Evolutionary conservation across 2,888 invertebrate genomes (phyloP), one percentile per base, ranked within the genome.

Genomic region (Sarcophaga carnaria): DNA sequence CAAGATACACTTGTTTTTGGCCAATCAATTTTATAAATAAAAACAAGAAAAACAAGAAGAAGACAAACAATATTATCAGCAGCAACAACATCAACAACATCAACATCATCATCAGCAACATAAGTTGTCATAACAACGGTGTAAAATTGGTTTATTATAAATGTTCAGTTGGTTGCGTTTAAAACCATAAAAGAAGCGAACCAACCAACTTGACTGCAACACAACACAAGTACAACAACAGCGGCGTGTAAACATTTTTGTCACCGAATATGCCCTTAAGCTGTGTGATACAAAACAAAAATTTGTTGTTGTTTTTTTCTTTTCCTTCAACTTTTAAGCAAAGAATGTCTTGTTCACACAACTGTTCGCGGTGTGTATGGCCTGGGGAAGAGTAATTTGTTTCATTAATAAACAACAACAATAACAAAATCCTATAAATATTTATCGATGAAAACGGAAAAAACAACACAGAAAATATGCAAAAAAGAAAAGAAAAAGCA

Each of bases 81-180:
- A 69, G 47, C 69, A 59, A 54, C 10, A 20, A 17, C 45, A 60
- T 22, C 17, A 25, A 47, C 10, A 20, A 17, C 45, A 60, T 37
- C 17, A 25, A 47, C 49, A 71, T 25, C 10, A 20, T 22, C 45
- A 60, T 37, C 17, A 25, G 59, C 49, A 71, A 45, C 54, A 69
- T 47, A 80, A 76, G 75, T 82, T 84, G 87, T 84, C 87, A 84
- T 80, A 84, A 87, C 84, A 84, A 87, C 87, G 67, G 84, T 87
- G 87, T 82, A 87, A 87, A 87, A 84, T 84, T 81, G 84, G 74
- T 87, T 87, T 87, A 81, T 87, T 86, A 80, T 75, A 67, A 83
- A 82, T 79, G 45, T 75, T 85, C 79, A 20, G 59, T 67, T 47
- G 47, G 12, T 22, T 71, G 37, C 47, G 4, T 60, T 77, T 49